Percentiles rank a stretch among this genome's conserved stretches.
These are phyloP conservation scores for Podilymbus podiceps DNA, from an alignment of 2,113 vertebrate species.

Conservation along the genomic window DNA sequence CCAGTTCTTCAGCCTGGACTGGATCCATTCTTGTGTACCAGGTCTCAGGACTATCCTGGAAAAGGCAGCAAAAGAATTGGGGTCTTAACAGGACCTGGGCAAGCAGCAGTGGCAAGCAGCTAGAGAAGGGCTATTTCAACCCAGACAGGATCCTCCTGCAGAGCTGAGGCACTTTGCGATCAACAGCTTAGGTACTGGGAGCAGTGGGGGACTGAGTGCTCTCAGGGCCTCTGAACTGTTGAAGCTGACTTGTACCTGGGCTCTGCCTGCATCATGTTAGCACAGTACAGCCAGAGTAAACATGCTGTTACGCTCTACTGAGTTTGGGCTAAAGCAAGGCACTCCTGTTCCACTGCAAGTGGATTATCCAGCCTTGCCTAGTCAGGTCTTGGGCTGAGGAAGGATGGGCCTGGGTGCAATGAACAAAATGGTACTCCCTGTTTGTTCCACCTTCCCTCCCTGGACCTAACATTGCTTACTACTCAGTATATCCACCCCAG, in stretches of 20 bases:
- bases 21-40: conserved; percentile 77
- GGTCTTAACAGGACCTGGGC: not conserved
- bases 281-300: not conserved
- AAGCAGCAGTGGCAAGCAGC: not conserved
- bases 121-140: not conserved
- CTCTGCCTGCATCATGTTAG: not conserved
- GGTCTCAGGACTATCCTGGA: conserved; percentile 70
- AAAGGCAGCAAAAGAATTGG: not conserved
- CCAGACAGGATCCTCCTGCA: accelerated
- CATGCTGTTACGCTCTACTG: not conserved
- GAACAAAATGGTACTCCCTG: not conserved
- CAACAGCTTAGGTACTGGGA: not conserved
- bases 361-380: not conserved
- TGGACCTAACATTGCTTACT: not conserved
- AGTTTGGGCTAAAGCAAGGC: not conserved
- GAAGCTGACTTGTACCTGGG: not conserved
- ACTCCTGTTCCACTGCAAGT: not conserved
- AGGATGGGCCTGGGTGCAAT: not conserved
- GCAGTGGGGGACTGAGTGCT: not conserved
- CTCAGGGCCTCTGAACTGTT: not conserved
- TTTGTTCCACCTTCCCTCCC: not conserved
- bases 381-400: not conserved
- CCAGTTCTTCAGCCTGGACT: conserved; percentile 75
- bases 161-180: not conserved
- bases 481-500: not conserved